Conservation (phyloP, 2,888 invertebrate genomes). For the Theretra japonica region DNA sequence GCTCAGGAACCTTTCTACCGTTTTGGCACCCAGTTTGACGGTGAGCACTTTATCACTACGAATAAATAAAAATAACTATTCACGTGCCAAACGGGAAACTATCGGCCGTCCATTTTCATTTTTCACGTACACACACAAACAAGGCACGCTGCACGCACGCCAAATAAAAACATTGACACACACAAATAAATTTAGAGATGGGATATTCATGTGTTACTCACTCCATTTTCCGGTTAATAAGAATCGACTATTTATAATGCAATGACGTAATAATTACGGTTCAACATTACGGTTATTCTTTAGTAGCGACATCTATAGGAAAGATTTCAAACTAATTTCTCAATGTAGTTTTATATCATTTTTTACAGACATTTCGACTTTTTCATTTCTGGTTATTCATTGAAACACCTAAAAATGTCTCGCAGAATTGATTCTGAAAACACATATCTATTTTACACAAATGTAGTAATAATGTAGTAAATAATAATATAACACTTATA, state of each 20-base stretch:
- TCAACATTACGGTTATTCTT: conserved; percentile 1
- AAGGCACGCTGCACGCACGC: conserved; percentile 29
- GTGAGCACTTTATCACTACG: conserved; percentile 52
- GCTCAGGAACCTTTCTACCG: conserved; percentile 77
- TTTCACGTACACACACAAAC: conserved; percentile 47
- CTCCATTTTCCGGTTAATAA: conserved; percentile 25
- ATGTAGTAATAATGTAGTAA: too few species aligned
- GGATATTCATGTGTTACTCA: conserved; percentile 11
- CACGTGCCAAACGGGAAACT: conserved; percentile 71
- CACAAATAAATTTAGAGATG: conserved; percentile 29
- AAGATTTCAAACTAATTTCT: neutral
- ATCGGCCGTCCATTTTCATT: conserved; percentile 71
- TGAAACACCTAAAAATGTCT: too few species aligned
- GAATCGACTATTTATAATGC: conserved; percentile 17
- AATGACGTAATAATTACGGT: conserved; percentile 21
- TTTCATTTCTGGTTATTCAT: too few species aligned
- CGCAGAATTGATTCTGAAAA: too few species aligned
- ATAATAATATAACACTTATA: too few species aligned
- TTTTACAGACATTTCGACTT: too few species aligned
- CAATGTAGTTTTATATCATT: neutral
- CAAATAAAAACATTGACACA: conserved; percentile 31
- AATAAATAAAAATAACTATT: conserved; percentile 67
- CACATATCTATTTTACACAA: too few species aligned
- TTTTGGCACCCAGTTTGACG: conserved; percentile 84
- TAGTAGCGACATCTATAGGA: conserved; percentile 23